phyloP scores from a whole-genome alignment of 2,888 invertebrate species.

The Eupithecia vulgata region DNA sequence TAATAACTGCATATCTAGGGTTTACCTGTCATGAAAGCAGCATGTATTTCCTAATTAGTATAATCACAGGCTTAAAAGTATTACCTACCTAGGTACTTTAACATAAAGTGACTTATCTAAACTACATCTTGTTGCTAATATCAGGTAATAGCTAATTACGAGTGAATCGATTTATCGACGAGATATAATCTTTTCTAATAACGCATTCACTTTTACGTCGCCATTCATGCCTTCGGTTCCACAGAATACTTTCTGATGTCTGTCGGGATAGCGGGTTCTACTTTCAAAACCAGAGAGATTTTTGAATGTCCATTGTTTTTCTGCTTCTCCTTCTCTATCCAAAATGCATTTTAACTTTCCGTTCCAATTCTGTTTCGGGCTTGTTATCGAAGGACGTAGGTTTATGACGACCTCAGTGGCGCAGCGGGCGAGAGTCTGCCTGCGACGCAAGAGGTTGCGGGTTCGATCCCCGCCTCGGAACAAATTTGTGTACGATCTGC shows the following conservation, averaged over 20 bases:
- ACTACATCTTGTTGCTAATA: neutral
- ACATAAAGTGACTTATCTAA: neutral
- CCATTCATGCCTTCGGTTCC: conserved; percentile 12
- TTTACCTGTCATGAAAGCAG: neutral
- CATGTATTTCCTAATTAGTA: neutral
- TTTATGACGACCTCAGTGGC: too few species aligned
- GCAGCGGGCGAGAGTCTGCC: too few species aligned
- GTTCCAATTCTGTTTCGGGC: neutral
- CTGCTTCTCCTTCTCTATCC: neutral
- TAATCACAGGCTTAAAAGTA: neutral
- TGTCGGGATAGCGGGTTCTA: conserved; percentile 12
- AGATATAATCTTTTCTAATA: conserved; percentile 25
- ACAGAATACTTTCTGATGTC: conserved; percentile 36
- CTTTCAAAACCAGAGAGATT: conserved; percentile 7
- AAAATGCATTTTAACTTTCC: conserved; percentile 1
- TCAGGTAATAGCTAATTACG: neutral
- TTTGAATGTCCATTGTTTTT: neutral
- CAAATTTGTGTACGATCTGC: too few species aligned
- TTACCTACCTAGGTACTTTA: too few species aligned
- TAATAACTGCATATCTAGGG: too few species aligned
- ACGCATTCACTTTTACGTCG: conserved; percentile 32
- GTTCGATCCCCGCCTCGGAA: too few species aligned
- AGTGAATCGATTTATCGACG: conserved; percentile 9
- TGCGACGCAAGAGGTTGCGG: too few species aligned
- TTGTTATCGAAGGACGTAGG: neutral